Evolutionary conservation across 2,113 vertebrate species (phyloP).

Genomic region (Ceratotherium simum): DNA sequence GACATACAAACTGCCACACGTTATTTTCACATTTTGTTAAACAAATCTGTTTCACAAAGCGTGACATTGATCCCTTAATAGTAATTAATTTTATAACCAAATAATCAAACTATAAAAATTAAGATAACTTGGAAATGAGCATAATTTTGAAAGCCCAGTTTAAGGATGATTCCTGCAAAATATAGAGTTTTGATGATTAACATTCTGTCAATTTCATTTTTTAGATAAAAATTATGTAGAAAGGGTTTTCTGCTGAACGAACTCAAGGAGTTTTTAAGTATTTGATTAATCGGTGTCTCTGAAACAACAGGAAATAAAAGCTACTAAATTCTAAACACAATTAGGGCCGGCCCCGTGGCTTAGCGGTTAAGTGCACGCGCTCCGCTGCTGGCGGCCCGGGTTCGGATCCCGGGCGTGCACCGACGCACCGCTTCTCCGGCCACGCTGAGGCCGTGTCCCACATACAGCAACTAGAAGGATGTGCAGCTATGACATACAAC

Average conservation of each 20-base stretch:
- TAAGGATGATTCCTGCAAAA: conserved; percentile 11
- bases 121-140: conserved; percentile 44
- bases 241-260: conserved; percentile 41
- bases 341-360: no score
- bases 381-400: no score
- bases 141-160: conserved; percentile 58
- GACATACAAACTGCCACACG: not conserved
- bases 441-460: no score
- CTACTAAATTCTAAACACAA: conserved; percentile 18
- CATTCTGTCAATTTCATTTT: conserved; percentile 39
- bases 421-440: no score
- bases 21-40: conserved; percentile 13
- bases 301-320: conserved; percentile 35
- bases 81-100: conserved; percentile 62
- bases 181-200: conserved; percentile 34
- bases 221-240: not conserved
- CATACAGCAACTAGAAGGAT: no score
- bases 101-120: conserved; percentile 64
- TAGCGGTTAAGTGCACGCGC: no score
- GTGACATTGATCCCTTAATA: conserved; percentile 25
- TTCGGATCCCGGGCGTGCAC: no score
- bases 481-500: no score
- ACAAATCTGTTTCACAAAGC: conserved; percentile 17
- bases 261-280: conserved; percentile 1
- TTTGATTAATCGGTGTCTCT: not conserved